Evolutionary conservation across 2,113 vertebrate species (phyloP).

Genomic region (Marcusenius ussheri): DNA sequence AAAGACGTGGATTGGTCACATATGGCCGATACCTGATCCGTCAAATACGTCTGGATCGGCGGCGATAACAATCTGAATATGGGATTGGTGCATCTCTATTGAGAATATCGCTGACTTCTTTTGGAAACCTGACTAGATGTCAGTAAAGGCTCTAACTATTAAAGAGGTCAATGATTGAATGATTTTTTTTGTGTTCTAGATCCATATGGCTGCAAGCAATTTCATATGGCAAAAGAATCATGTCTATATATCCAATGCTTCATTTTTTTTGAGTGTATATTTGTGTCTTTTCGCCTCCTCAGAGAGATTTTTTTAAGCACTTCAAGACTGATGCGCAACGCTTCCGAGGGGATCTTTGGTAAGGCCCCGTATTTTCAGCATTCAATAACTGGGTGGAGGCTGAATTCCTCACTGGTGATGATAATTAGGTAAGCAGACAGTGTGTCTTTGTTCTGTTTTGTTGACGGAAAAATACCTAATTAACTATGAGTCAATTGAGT

Average conservation of each 20-base stretch:
- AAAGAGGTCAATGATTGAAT: background rate
- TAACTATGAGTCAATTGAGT: background rate
- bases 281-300: conserved; percentile 37
- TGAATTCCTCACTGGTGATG: conserved; percentile 73
- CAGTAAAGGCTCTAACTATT: background rate
- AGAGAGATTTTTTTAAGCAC: conserved; percentile 68
- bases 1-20: too few species aligned
- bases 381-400: conserved; percentile 66
- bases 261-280: background rate
- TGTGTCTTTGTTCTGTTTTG: background rate
- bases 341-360: conserved; percentile 61
- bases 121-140: background rate
- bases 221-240: background rate
- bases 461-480: background rate
- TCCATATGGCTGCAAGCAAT: background rate
- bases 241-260: background rate
- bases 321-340: conserved; percentile 71
- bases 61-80: too few species aligned
- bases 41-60: too few species aligned
- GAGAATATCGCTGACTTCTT: background rate
- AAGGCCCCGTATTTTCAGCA: conserved; percentile 65
- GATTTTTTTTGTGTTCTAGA: background rate
- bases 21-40: too few species aligned
- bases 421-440: conserved; percentile 70
- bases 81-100: background rate